phyloP scores from a whole-genome alignment of 2,797 vertebrate species.

The Phataginus tetradactyla region DNA sequence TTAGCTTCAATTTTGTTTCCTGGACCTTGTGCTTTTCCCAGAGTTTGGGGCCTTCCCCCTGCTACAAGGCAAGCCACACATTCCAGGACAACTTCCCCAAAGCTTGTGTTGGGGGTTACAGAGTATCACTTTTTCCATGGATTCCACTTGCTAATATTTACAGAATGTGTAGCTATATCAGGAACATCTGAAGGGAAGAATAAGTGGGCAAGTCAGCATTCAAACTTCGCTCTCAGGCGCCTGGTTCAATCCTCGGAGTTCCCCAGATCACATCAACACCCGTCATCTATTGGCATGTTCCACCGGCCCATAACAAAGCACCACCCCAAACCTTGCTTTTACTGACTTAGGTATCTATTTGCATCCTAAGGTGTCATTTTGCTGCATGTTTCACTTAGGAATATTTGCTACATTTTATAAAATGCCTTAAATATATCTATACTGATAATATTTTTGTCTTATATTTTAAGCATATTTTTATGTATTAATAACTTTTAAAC shows the following conservation, averaged over 20 bases:
- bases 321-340: neutral
- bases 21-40: neutral
- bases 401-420: slow-evolving; percentile 14
- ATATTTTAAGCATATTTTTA: neutral
- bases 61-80: neutral
- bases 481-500: neutral
- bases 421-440: neutral
- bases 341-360: neutral
- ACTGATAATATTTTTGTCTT: neutral
- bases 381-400: neutral
- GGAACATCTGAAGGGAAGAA: neutral
- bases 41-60: neutral
- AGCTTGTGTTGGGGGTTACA: neutral
- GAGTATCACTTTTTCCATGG: neutral
- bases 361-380: neutral
- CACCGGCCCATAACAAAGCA: neutral
- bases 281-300: neutral
- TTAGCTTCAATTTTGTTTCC: neutral
- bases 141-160: neutral
- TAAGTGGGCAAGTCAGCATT: neutral
- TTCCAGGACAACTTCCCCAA: neutral
- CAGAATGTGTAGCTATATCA: neutral
- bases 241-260: neutral
- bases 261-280: neutral
- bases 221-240: neutral